Evolutionary conservation across 2,797 vertebrate genomes (phyloP), one percentile per base, ranked within the genome.

Genomic region (Acanthopagrus latus): DNA sequence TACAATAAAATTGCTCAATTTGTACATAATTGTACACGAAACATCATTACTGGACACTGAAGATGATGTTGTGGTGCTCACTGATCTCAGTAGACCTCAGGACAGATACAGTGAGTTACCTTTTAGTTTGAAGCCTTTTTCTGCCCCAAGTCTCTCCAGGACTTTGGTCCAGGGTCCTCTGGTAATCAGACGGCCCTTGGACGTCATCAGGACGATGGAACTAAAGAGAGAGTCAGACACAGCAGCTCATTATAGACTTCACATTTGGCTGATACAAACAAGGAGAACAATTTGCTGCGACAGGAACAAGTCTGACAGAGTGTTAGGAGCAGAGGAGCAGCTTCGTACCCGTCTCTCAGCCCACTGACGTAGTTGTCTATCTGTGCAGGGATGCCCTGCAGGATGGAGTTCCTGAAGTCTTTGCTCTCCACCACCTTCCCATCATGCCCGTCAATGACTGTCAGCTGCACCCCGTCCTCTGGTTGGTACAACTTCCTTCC

Each of bases 381-480:
- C 90, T 99, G 97, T 62, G 96, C 92, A 1, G 98, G 97, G 21
- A 98, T 95, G 65, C 97, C 97, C 92, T 96, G 97, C 0, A 99
- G 94, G 23, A 98, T 88, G 17, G 95, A 65, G 55, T 94, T 97
- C 85, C 93, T 95, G 93, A 99, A 99, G 44, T 87, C 87, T 44
- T 86, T 91, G 57, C 80, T 95, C 64, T 96, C 95, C 38, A 97
- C 78, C 76, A 98, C 81, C 20, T 92, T 96, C 29, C 98, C 98
- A 0, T 89, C 89, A 16, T 93, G 88, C 0, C 97, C 96, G 0
- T 97, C 95, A 3, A 99, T 91, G 47, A 97, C 95, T 1, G 97
- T 95, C 86, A 99, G 85, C 9, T 97, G 96, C 77, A 99, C 90
- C 0, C 98, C 98, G 0, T 99, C 97, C 0, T 98, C 97, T 0